A percentile compares a stretch with the other conserved stretches of the same genome.
These are phyloP conservation scores for Ceratosolen solmsi DNA, from an alignment of 1,140 invertebrate genomes.

Conservation along the genomic window DNA sequence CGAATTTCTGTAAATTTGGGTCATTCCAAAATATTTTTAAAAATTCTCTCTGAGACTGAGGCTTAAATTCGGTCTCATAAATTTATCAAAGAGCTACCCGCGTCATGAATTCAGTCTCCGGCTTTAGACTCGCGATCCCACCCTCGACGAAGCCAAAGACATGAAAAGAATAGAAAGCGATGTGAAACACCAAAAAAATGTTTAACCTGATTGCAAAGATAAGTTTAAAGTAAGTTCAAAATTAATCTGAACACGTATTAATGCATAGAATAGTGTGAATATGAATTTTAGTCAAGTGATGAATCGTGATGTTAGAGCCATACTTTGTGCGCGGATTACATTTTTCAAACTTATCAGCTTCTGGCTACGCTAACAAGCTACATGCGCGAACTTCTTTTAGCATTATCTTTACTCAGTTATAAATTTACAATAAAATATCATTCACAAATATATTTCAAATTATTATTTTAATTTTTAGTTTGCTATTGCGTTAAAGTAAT, in stretches of 20 bases:
- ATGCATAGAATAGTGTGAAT: no score
- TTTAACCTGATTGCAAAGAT: neutral
- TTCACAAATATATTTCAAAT: neutral
- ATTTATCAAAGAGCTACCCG: neutral
- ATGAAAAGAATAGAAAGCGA: neutral
- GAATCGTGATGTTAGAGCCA: no score
- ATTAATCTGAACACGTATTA: no score
- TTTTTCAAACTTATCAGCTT: no score
- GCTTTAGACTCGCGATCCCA: neutral
- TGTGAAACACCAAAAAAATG: neutral
- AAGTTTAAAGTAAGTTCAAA: no score
- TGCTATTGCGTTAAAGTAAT: neutral
- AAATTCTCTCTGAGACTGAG: neutral
- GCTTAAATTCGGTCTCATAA: neutral
- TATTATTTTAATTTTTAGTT: slow-evolving; percentile 16
- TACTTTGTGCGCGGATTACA: no score
- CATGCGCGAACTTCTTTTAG: neutral
- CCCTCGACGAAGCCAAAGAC: no score
- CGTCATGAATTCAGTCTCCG: neutral
- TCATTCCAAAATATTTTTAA: neutral
- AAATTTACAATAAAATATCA: neutral
- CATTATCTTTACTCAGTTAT: neutral
- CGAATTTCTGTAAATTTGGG: slow-evolving; percentile 3
- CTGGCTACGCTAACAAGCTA: no score
- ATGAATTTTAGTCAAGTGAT: no score